Evolutionary conservation across 2,113 vertebrate species (phyloP).

Genomic region (Promerops cafer): DNA sequence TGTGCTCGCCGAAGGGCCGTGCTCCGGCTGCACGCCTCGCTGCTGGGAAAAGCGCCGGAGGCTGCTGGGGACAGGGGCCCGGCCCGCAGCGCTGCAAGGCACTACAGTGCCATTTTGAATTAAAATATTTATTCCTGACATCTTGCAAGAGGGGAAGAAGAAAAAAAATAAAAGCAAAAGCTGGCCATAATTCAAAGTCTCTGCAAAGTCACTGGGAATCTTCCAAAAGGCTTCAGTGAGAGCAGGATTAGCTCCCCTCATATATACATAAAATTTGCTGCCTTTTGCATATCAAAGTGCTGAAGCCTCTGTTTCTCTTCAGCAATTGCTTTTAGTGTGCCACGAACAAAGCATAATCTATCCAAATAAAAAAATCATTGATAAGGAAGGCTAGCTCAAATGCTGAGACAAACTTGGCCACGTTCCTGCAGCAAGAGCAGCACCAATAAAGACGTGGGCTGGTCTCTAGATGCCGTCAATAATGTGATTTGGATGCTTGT

Average conservation of each 20-base stretch:
- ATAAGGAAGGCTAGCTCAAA: neutral
- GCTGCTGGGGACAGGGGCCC: neutral
- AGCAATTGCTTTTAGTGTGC: neutral
- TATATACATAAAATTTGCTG: neutral
- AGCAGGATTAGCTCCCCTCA: neutral
- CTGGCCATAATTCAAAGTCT: neutral
- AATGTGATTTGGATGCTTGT: neutral
- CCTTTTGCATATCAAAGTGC: neutral
- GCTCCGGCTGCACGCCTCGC: rapidly evolving
- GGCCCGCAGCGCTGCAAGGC: rapidly evolving
- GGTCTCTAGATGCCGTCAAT: neutral
- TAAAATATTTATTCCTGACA: slow-evolving; percentile 6
- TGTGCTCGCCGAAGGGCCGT: rapidly evolving
- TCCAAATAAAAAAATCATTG: neutral
- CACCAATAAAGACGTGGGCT: neutral
- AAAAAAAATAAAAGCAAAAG: neutral
- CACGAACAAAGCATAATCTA: neutral
- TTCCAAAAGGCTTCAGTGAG: neutral
- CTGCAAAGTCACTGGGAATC: neutral
- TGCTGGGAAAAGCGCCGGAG: rapidly evolving
- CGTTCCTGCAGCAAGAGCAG: neutral
- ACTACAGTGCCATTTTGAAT: neutral
- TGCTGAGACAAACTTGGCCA: neutral
- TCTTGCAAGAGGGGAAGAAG: neutral
- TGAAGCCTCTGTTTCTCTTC: neutral